Evolutionary conservation across 2,888 invertebrate species (phyloP).

Genomic region (Schizaphis graminum): DNA sequence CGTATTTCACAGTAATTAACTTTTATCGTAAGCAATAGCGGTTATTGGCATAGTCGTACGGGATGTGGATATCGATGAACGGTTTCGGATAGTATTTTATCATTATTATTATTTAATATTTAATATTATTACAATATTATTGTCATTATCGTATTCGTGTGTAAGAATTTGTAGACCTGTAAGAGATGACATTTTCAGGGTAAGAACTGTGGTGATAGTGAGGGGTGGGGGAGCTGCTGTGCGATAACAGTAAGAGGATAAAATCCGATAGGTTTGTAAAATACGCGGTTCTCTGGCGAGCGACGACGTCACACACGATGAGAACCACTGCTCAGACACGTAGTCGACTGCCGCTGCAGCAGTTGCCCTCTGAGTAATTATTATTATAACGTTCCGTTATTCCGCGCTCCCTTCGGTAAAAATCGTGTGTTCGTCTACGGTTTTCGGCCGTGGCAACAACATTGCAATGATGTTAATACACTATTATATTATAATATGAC

Average conservation of each 20-base stretch:
- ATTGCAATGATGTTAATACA: no score
- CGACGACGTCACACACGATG: slow-evolving; percentile 1
- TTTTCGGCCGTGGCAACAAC: neutral
- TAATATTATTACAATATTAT: neutral
- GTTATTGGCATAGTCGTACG: neutral
- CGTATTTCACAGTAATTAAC: neutral
- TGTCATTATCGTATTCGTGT: neutral
- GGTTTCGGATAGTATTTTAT: neutral
- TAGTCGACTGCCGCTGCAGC: slow-evolving; percentile 2
- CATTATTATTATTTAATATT: neutral
- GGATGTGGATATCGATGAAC: neutral
- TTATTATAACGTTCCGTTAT: neutral
- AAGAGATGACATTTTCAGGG: neutral
- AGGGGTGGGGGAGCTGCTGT: neutral
- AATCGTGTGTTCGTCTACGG: neutral
- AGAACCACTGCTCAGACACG: slow-evolving; percentile 24
- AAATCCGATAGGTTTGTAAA: slow-evolving; percentile 5
- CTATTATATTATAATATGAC: neutral
- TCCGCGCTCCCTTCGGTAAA: slow-evolving; percentile 22
- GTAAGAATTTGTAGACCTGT: neutral
- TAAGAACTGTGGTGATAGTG: neutral
- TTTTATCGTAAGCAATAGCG: neutral
- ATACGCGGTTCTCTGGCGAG: neutral
- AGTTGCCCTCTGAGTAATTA: slow-evolving; percentile 23
- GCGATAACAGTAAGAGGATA: neutral